A percentile compares a stretch with the other conserved stretches of the same genome.
phyloP scores from a whole-genome alignment of 1,140 invertebrate genomes.

The Temnothorax curvispinosus region DNA sequence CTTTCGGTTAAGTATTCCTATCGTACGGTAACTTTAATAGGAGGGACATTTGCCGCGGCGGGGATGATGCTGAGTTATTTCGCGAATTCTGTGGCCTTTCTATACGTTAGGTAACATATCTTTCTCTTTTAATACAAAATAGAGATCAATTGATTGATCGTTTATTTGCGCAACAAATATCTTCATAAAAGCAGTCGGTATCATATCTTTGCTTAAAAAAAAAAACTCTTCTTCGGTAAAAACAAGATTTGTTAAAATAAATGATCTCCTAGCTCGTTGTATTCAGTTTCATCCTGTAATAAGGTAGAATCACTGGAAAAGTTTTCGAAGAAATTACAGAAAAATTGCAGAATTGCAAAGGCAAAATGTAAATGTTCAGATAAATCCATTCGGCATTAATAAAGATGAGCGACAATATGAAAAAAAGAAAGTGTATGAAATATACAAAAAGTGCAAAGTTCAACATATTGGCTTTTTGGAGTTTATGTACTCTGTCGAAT shows the following conservation, averaged over 20 bases:
- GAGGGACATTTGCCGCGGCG: conserved; percentile 92
- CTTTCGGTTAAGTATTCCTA: conserved; percentile 96
- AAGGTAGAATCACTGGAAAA: neutral
- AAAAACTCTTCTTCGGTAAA: neutral
- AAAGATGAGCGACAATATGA: neutral
- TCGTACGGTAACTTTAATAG: conserved; percentile 94
- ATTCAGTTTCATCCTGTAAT: neutral
- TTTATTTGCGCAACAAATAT: neutral
- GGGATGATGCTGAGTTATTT: conserved; percentile 95
- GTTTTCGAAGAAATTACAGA: neutral
- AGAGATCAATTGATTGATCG: neutral
- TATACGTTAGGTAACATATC: conserved; percentile 90
- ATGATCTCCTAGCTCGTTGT: neutral
- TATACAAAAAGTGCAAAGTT: neutral
- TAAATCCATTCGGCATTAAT: neutral
- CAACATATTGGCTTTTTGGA: neutral
- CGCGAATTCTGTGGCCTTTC: conserved; percentile 90
- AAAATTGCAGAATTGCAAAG: neutral
- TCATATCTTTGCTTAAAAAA: neutral
- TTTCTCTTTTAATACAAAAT: neutral
- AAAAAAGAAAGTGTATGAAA: neutral
- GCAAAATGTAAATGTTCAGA: neutral
- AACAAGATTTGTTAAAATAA: neutral
- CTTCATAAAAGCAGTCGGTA: neutral
- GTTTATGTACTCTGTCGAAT: neutral